Conservation (phyloP, 2,888 invertebrate species). For the Rapana venosa region DNA sequence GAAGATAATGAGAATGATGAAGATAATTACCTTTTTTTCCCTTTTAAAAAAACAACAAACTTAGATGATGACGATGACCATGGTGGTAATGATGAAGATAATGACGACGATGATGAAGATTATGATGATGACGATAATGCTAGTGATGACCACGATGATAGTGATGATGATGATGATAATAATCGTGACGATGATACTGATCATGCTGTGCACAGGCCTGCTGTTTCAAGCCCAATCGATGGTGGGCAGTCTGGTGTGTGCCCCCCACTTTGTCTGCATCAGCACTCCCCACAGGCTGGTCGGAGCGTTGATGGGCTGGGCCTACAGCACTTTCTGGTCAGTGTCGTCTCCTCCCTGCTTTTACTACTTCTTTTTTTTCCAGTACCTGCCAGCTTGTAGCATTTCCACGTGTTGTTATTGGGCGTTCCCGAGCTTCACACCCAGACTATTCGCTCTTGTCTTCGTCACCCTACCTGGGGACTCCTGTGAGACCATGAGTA, state of each 20-base stretch:
- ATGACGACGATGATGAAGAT: neutral
- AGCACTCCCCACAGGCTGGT: conserved; percentile 48
- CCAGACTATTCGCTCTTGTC: neutral
- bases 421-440: neutral
- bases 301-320: conserved; percentile 46
- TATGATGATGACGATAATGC: neutral
- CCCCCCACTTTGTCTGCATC: conserved; percentile 52
- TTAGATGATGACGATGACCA: neutral
- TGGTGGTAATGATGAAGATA: neutral
- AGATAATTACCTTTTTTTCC: too few species aligned
- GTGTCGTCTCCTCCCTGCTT: neutral
- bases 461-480: neutral
- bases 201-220: conserved; percentile 43
- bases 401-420: neutral
- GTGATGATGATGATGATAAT: neutral
- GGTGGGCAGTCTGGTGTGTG: conserved; percentile 49
- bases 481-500: neutral
- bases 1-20: neutral
- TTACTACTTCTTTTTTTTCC: too few species aligned
- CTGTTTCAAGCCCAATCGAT: conserved; percentile 46
- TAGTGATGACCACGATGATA: neutral
- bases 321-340: conserved; percentile 48
- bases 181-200: neutral
- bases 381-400: neutral
- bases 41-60: too few species aligned